These are phyloP conservation scores for Eupithecia subumbrata DNA, from an alignment of 2,888 invertebrate species.

Conservation along the genomic window DNA sequence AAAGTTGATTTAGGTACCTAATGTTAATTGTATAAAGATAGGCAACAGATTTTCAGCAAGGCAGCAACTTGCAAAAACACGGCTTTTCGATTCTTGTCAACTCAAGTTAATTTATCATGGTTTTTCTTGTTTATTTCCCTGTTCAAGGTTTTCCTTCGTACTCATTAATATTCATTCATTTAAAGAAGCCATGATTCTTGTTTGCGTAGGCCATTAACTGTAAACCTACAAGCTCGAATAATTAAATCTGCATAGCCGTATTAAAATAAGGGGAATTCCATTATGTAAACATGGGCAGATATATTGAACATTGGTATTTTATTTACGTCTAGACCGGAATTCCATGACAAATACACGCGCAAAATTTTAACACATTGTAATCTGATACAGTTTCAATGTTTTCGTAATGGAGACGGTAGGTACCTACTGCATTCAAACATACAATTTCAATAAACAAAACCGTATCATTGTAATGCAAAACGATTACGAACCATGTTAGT, in stretches of 20 bases:
- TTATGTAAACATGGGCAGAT: background rate
- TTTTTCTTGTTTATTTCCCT: no score
- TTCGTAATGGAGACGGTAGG: background rate
- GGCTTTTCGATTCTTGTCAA: no score
- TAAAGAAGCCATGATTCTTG: background rate
- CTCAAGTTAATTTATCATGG: no score
- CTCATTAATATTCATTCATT: background rate
- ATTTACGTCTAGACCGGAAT: background rate
- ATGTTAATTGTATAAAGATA: no score
- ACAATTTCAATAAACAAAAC: background rate
- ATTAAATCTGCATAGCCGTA: background rate
- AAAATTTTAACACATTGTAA: background rate
- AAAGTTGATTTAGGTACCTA: no score
- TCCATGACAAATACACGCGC: constrained; percentile 7
- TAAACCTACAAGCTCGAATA: background rate
- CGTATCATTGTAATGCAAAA: background rate
- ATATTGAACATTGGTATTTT: background rate
- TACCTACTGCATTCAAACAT: background rate
- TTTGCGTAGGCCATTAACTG: background rate
- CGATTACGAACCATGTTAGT: background rate
- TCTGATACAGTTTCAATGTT: constrained; percentile 15
- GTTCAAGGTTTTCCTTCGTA: no score
- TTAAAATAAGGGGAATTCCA: background rate
- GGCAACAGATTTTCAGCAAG: no score
- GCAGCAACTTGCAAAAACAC: no score